Evolutionary conservation across 1,140 invertebrate species (phyloP).

Genomic region (Scaptomyza montana): DNA sequence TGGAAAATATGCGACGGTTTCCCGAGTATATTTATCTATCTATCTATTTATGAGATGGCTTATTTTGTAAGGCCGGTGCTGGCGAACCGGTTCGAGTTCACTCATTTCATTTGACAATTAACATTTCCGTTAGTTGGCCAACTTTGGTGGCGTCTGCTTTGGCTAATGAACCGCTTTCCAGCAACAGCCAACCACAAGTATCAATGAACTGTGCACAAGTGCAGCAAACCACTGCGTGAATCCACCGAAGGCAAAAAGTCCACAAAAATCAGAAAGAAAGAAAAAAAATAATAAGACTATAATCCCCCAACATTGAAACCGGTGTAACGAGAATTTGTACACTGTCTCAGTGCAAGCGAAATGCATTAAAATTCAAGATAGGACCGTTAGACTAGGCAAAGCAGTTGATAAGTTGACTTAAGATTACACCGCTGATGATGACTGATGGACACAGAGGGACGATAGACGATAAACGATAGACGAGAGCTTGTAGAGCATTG

Average conservation of each 20-base stretch:
- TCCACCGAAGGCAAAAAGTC: no score
- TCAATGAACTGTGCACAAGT: constrained; percentile 59
- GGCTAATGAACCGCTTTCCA: constrained; percentile 72
- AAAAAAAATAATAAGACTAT: constrained; percentile 4
- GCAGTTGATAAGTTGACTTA: constrained; percentile 1
- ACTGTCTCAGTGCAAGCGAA: not conserved
- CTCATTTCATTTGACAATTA: constrained; percentile 77
- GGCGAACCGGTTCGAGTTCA: constrained; percentile 61
- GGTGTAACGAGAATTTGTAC: constrained; percentile 61
- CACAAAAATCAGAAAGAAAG: no score
- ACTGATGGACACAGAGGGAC: not conserved
- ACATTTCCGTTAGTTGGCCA: constrained; percentile 81
- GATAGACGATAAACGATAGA: not conserved
- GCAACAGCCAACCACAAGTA: constrained; percentile 36
- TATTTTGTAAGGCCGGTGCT: constrained; percentile 67
- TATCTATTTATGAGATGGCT: constrained; percentile 76
- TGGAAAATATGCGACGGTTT: constrained; percentile 56
- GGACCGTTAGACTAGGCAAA: constrained; percentile 4
- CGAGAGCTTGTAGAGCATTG: not conserved
- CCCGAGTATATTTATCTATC: constrained; percentile 20
- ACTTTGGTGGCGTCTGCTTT: constrained; percentile 80
- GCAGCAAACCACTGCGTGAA: constrained; percentile 22
- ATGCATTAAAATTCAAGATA: constrained; percentile 25
- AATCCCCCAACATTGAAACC: constrained; percentile 36
- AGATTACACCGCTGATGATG: not conserved